Evolutionary conservation across 2,888 invertebrate genomes (phyloP), one percentile per base, ranked within the genome.

Genomic region (Agonopterix alstromeriana): DNA sequence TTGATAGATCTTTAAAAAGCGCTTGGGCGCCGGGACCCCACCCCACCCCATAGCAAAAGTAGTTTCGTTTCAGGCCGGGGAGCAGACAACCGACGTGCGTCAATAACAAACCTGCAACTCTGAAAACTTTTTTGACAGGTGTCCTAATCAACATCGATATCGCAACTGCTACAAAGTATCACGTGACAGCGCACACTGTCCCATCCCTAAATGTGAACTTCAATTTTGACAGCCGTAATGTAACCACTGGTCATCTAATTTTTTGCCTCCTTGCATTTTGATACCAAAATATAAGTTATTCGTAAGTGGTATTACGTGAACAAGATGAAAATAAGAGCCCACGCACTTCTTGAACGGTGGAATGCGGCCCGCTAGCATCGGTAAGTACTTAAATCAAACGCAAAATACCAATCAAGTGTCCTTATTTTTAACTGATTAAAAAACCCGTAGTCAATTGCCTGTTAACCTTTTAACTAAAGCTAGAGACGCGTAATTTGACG

Each of bases 381-480:
- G 87, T 88, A 67, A 86, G 87, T 78, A 50, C 10, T 38, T 53
- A 63, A 56, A 66, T 61, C 63, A 67, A 58, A 60, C 60, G 61
- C 52, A 66, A 63, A 67, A 66, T 59, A 68, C 62, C 68, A 66
- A 63, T 68, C 60, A 61, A 71, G 71, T 76, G 77, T 79, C 73
- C 82, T 78, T 86, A 87, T 87, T 85, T 87, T 86, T 87, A 88
- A 88, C 87, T 87, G 86, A 87, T 88, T 86, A 84, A 82, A 85
- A 82, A 85, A 84, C 82, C 83, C 76, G 81, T 86, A 84, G 87
- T 89, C 89, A 89, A 89, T 89, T 89, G 89, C 69, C 77, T 88
- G 87, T 89, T 89, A 89, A 89, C 89, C 89, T 89, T 89, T 89
- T 89, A 89, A 89, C 88, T 88, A 83, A 85, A 85, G 84, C 86